phyloP scores from a whole-genome alignment of 2,797 vertebrate species.

The Intellagama lesueurii region DNA sequence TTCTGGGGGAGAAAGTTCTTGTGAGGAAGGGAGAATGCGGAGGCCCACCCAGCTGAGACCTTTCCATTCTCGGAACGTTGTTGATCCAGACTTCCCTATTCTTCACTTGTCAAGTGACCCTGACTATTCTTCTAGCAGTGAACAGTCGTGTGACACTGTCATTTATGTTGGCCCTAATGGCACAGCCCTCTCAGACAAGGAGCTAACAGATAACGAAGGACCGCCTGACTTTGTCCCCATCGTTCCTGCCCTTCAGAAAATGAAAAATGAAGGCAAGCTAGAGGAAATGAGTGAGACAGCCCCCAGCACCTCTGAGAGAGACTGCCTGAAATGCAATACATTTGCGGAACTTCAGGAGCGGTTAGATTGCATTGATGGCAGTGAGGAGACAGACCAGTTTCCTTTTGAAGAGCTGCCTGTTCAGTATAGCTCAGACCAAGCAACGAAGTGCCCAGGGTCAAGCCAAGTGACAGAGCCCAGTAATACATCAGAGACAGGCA shows the following conservation, averaged over 20 bases:
- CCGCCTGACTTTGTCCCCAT: constrained; percentile 95
- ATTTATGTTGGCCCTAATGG: constrained; percentile 93
- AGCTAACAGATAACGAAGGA: constrained; percentile 88
- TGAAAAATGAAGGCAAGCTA: constrained; percentile 78
- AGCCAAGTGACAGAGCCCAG: constrained; percentile 67
- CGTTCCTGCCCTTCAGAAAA: constrained; percentile 92
- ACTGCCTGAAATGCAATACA: constrained; percentile 96
- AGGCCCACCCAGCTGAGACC: constrained; percentile 88
- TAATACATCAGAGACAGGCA: constrained; percentile 72
- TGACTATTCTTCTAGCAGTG: constrained; percentile 92
- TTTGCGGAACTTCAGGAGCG: constrained; percentile 98
- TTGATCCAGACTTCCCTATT: constrained; percentile 85
- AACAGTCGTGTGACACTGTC: constrained; percentile 96
- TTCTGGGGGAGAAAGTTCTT: constrained; percentile 92
- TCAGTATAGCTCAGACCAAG: constrained; percentile 72
- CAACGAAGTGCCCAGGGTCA: constrained; percentile 71
- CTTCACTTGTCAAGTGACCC: constrained; percentile 88
- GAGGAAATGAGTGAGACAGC: constrained; percentile 68
- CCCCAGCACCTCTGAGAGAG: constrained; percentile 81
- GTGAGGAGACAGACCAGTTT: constrained; percentile 87
- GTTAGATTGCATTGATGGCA: constrained; percentile 94
- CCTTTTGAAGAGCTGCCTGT: constrained; percentile 85
- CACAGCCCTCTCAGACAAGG: constrained; percentile 84
- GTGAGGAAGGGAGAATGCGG: constrained; percentile 89
- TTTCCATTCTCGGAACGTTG: constrained; percentile 88